Percentiles rank a stretch among this genome's conserved stretches.
phyloP scores from a whole-genome alignment of 2,888 invertebrate genomes.

The Odontothrips loti region DNA sequence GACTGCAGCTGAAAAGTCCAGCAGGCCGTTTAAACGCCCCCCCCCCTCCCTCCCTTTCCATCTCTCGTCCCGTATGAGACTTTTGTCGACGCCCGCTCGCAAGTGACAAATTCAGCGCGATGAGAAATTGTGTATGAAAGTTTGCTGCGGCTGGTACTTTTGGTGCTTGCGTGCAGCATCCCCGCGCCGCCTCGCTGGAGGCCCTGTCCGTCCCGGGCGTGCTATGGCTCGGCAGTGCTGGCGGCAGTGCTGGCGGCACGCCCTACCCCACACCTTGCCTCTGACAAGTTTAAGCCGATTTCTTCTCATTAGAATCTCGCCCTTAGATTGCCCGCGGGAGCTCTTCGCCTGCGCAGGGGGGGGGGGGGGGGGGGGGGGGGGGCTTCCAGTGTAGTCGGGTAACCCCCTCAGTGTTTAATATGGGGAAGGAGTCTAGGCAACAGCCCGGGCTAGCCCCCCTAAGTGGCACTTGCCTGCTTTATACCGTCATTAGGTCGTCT shows the following conservation, averaged over 20 bases:
- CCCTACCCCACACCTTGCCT: not conserved
- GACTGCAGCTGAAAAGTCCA: too few species aligned
- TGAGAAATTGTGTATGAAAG: not conserved
- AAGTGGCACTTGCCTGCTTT: conserved; percentile 22
- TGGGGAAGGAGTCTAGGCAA: not conserved
- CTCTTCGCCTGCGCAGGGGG: not conserved
- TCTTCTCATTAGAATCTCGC: conserved; percentile 22
- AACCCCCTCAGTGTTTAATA: conserved; percentile 7
- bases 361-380: not conserved
- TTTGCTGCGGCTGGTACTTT: not conserved
- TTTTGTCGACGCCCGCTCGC: not conserved
- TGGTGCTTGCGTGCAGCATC: too few species aligned
- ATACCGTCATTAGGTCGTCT: conserved; percentile 7
- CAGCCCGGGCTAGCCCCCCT: not conserved
- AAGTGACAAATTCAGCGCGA: not conserved
- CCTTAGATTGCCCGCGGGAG: conserved; percentile 20
- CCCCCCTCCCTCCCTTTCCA: not conserved
- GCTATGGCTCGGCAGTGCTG: too few species aligned
- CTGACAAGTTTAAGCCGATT: conserved; percentile 24
- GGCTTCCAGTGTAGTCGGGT: not conserved
- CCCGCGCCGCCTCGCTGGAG: not conserved
- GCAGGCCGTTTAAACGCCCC: too few species aligned
- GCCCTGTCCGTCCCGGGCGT: not conserved
- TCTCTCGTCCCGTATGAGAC: not conserved
- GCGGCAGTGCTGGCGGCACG: too few species aligned